Conservation (phyloP, 2,797 vertebrate genomes). For the Cossypha polioptera region DNA sequence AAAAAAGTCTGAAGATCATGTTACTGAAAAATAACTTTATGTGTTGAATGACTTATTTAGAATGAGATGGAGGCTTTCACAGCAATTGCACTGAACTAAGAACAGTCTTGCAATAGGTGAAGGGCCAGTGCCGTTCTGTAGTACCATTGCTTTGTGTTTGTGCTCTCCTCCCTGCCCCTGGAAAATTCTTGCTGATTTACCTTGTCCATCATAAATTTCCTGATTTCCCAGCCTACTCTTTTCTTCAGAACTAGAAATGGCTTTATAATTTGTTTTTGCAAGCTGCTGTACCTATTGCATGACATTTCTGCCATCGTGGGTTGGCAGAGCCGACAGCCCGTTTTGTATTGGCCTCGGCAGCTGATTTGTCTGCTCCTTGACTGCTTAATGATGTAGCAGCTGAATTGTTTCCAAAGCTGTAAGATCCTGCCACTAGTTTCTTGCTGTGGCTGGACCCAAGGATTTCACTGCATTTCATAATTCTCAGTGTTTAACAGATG, state of each 20-base stretch:
- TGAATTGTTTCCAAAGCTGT: background rate
- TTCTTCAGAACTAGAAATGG: background rate
- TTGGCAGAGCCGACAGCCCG: background rate
- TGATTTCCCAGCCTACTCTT: background rate
- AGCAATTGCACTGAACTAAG: background rate
- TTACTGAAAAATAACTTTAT: background rate
- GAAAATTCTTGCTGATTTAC: background rate
- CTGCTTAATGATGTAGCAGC: background rate
- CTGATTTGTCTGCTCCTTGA: background rate
- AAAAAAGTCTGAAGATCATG: background rate
- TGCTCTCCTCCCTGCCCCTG: background rate
- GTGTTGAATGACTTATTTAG: background rate
- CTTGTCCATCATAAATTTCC: background rate
- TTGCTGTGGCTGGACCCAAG: background rate
- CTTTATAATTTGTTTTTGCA: conserved; percentile 8
- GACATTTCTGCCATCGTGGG: background rate
- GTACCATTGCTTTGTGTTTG: background rate
- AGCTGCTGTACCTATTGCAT: background rate
- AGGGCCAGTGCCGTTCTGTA: background rate
- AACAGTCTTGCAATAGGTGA: background rate
- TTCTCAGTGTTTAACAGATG: background rate
- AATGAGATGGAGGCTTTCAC: background rate
- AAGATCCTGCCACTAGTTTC: background rate
- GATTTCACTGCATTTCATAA: background rate
- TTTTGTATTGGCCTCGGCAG: background rate